Conservation (phyloP, 2,888 invertebrate species). For the Scaptomyza flava region DNA sequence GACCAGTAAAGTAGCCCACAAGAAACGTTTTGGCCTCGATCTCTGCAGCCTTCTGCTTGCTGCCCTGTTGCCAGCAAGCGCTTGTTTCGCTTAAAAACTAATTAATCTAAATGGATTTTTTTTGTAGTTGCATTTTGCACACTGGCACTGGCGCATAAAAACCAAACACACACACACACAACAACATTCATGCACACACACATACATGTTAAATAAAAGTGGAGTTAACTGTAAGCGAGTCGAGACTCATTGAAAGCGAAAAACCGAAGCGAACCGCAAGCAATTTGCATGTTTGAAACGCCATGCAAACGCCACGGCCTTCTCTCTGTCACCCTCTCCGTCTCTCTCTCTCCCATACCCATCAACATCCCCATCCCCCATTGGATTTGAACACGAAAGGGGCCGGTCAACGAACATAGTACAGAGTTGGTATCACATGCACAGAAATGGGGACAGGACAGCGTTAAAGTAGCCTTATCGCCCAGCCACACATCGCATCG, state of each 20-base stretch:
- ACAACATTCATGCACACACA: conserved; percentile 1
- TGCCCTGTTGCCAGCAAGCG: conserved; percentile 4
- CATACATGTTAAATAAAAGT: conserved; percentile 47
- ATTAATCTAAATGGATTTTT: conserved; percentile 79
- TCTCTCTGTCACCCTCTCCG: conserved; percentile 6
- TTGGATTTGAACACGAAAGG: conserved; percentile 73
- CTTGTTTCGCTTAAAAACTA: conserved; percentile 73
- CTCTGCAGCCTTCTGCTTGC: background rate
- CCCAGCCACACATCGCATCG: conserved; percentile 58
- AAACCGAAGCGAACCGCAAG: conserved; percentile 78
- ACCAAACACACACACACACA: conserved; percentile 35
- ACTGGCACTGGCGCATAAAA: conserved; percentile 51
- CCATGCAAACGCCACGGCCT: conserved; percentile 60
- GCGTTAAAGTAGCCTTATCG: conserved; percentile 78
- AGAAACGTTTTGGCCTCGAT: conserved; percentile 23
- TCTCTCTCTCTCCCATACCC: background rate
- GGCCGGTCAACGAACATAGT: conserved; percentile 60
- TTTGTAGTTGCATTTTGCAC: conserved; percentile 55
- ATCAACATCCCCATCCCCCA: conserved; percentile 10
- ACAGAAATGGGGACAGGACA: conserved; percentile 74
- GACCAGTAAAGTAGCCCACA: conserved; percentile 43
- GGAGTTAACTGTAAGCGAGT: conserved; percentile 70
- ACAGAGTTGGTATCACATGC: conserved; percentile 60
- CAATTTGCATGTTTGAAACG: conserved; percentile 78
- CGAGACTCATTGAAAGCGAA: conserved; percentile 74